Conservation (phyloP, 2,888 invertebrate species). For the Microchrysa polita region DNA sequence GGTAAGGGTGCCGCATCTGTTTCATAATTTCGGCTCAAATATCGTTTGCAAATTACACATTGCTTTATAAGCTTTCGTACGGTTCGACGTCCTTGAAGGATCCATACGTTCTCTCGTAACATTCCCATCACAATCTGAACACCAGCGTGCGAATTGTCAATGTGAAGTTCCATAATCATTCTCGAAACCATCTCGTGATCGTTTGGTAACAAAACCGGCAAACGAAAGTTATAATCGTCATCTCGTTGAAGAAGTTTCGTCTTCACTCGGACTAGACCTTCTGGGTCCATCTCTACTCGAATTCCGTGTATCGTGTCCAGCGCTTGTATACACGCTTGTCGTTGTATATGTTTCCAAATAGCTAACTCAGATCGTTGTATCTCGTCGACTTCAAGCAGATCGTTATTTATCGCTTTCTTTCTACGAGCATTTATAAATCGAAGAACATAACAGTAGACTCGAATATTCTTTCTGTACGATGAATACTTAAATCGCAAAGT, state of each 20-base stretch:
- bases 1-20: conserved; percentile 1
- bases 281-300: conserved; percentile 43
- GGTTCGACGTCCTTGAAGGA: conserved; percentile 51
- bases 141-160: conserved; percentile 45
- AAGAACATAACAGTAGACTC: background rate
- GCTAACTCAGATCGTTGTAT: background rate
- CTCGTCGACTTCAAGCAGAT: background rate
- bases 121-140: conserved; percentile 51
- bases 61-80: conserved; percentile 49
- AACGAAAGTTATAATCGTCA: conserved; percentile 51
- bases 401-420: background rate
- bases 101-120: conserved; percentile 53
- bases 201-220: conserved; percentile 54
- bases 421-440: background rate
- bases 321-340: background rate
- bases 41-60: conserved; percentile 51
- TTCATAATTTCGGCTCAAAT: background rate
- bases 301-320: background rate
- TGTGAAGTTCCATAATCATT: conserved; percentile 47
- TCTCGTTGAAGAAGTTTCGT: conserved; percentile 48
- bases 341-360: background rate
- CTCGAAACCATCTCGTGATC: conserved; percentile 52
- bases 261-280: conserved; percentile 50
- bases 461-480: too few relatives aligned
- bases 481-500: conserved; percentile 8